These are phyloP conservation scores for Anthonomus grandis DNA, from an alignment of 1,140 invertebrate species.

Conservation along the genomic window DNA sequence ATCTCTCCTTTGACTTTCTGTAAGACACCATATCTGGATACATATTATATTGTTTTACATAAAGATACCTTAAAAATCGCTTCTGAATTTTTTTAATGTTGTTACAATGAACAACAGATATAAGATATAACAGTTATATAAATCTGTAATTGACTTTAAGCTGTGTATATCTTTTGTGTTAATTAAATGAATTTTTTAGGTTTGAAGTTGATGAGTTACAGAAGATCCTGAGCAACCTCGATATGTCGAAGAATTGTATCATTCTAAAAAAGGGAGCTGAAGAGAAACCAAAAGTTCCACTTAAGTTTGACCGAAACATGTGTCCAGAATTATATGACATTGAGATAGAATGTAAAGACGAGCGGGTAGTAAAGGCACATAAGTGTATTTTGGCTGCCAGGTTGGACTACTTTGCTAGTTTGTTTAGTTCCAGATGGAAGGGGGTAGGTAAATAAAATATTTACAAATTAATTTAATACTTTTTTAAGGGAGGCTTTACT, in stretches of 20 bases:
- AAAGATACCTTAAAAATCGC: too few species aligned
- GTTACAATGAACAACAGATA: too few species aligned
- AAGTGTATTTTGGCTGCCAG: conserved; percentile 69
- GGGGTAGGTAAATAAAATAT: conserved; percentile 53
- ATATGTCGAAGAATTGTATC: conserved; percentile 30
- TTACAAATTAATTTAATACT: too few species aligned
- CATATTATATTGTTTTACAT: too few species aligned
- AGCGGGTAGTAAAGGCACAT: conserved; percentile 60
- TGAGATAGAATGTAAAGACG: conserved; percentile 57
- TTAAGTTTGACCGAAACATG: conserved; percentile 42
- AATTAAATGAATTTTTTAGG: too few species aligned
- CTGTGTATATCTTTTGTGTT: too few species aligned
- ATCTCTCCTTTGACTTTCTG: too few species aligned
- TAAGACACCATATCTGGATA: too few species aligned
- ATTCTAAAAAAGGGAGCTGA: conserved; percentile 19
- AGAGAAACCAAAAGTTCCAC: neutral
- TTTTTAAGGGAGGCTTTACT: too few species aligned
- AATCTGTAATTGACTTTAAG: too few species aligned
- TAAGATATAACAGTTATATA: too few species aligned
- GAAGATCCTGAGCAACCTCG: conserved; percentile 52
- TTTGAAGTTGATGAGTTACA: conserved; percentile 52
- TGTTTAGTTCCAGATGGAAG: conserved; percentile 69
- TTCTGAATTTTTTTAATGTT: too few species aligned
- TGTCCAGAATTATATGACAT: conserved; percentile 61
- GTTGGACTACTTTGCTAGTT: conserved; percentile 72